Base-by-base conservation (phyloP, 2,888 invertebrate species). In the Schizaphis graminum region DNA sequence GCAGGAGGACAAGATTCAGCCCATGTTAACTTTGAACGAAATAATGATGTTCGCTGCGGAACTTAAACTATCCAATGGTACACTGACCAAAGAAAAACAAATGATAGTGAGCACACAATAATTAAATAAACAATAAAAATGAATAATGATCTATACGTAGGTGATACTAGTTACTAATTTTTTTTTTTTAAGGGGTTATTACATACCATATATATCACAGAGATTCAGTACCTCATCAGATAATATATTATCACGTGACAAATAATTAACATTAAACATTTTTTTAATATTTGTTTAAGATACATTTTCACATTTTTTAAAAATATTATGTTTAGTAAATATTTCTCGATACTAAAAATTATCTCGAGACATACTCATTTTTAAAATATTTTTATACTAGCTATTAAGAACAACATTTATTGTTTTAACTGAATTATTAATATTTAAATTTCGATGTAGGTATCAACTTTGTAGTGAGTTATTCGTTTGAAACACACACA, bases 11-110 rank as follows among this genome's bases (percentile, higher is more conserved):
- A 96, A 97, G 47, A 97, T 98, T 47, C 97, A 98, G 95, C 97
- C 97, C 0, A 96, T 98, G 95, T 96, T 98, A 16, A 97, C 97
- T 1, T 97, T 98, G 0, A 96, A 96, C 92, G 98, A 98, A 95
- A 96, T 98, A 26, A 98, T 98, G 97, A 97, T 97, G 96, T 97
- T 98, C 92, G 97, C 98, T 0, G 98, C 98, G 77, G 97, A 97
- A 94, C 96, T 98, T 53, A 98, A 98, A 95, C 96, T 98, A n/a
- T 96, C 97, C 3, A 96, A 96, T 89, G 95, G 95, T 53, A 95
- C 96, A 95, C 77, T 96, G 1, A 93, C 95, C 24, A 95, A 95
- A n/a, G 96, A 96, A 90, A 96, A 97, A 96, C 95, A 96, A 95
- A 94, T 96, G 96, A 95, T 96, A 95, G 96, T 96, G 95, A 95